Conservation (phyloP, 92 coral and sea anemone species). For the Porites evermanni region DNA sequence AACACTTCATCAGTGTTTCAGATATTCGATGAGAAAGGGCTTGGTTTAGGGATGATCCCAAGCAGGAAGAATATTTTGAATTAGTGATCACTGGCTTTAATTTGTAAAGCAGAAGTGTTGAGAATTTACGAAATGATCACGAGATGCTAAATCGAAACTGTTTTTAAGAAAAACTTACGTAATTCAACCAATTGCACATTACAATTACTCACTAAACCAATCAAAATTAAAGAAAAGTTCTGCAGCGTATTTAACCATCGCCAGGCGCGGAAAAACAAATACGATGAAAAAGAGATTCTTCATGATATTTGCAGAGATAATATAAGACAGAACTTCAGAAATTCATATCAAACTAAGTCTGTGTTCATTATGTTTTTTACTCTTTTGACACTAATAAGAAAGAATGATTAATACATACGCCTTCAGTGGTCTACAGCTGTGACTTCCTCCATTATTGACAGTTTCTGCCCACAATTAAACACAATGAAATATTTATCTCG, state of each 20-base stretch:
- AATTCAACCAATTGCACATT: too few relatives aligned
- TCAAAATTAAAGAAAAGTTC: too few relatives aligned
- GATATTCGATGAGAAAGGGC: too few relatives aligned
- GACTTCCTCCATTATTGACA: not conserved
- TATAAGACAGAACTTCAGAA: too few relatives aligned
- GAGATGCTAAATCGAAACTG: not conserved
- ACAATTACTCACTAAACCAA: not conserved
- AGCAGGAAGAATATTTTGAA: too few relatives aligned
- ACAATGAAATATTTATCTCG: constrained; percentile 21
- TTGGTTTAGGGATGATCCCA: too few relatives aligned
- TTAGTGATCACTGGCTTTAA: not conserved
- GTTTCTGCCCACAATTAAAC: not conserved
- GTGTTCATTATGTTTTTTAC: not conserved
- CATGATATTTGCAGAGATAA: too few relatives aligned
- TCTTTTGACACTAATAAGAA: not conserved
- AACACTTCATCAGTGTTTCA: not conserved
- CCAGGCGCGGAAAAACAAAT: not conserved
- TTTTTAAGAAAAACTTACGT: not conserved
- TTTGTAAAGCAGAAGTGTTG: not conserved
- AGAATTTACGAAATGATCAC: not conserved
- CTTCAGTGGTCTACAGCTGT: not conserved
- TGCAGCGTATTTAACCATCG: not conserved
- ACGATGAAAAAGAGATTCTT: not conserved
- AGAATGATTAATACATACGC: not conserved
- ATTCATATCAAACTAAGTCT: not conserved